phyloP scores from a whole-genome alignment of 1,140 invertebrate species.

The Mesaphorura yosii region DNA sequence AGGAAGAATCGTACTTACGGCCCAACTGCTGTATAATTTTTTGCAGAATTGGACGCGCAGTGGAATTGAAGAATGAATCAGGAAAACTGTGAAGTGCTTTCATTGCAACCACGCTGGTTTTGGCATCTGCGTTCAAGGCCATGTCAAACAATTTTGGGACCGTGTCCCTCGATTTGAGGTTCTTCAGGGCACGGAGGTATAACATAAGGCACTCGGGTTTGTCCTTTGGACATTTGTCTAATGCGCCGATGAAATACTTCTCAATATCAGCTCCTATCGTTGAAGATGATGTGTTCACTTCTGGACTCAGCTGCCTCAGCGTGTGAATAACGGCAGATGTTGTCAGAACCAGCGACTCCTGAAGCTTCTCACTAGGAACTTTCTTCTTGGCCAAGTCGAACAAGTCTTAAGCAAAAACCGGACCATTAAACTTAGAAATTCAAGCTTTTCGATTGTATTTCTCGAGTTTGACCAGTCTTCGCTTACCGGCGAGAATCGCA shows the following conservation, averaged over 20 bases:
- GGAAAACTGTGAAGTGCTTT: conserved; percentile 50
- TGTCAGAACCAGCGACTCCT: conserved; percentile 52
- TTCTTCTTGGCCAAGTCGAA: conserved; percentile 34
- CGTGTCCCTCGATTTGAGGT: conserved; percentile 46
- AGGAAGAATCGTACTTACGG: conserved; percentile 54
- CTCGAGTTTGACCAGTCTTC: too few relatives aligned
- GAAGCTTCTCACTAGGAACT: conserved; percentile 43
- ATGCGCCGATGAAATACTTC: conserved; percentile 40
- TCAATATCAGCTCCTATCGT: conserved; percentile 40
- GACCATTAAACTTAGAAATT: not conserved
- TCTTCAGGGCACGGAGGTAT: conserved; percentile 54
- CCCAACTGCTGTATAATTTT: conserved; percentile 51
- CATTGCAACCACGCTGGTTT: conserved; percentile 50
- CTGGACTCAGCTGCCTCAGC: not conserved
- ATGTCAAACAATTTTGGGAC: conserved; percentile 47
- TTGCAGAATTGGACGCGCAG: conserved; percentile 27
- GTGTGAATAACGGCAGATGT: conserved; percentile 46
- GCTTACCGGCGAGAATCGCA: conserved; percentile 46
- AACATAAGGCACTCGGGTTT: conserved; percentile 41
- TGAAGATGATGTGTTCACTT: not conserved
- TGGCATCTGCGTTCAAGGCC: conserved; percentile 40
- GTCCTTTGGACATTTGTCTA: conserved; percentile 43
- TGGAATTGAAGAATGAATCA: conserved; percentile 37
- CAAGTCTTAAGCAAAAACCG: conserved; percentile 32
- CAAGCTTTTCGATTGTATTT: not conserved